These are phyloP conservation scores for Brachionus manjavacas DNA, from an alignment of 1,140 invertebrate genomes.

Conservation along the genomic window DNA sequence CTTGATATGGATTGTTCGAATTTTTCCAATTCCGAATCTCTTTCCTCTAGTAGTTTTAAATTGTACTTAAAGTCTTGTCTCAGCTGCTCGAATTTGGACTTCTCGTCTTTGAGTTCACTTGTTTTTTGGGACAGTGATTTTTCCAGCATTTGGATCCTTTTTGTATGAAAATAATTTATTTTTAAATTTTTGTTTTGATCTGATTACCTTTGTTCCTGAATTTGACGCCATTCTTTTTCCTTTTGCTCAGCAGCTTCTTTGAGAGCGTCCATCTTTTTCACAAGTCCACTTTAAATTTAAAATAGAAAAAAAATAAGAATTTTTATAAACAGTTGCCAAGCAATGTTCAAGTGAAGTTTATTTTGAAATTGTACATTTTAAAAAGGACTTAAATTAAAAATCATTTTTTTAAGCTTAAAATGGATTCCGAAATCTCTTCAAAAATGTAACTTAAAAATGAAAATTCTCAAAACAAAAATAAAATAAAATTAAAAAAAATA, in stretches of 20 bases:
- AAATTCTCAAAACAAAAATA: no score
- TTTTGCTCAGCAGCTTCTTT: slow-evolving; percentile 53
- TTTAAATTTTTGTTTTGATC: not conserved
- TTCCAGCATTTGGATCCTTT: slow-evolving; percentile 49
- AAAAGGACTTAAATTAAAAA: not conserved
- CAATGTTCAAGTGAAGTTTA: not conserved
- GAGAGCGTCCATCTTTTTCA: slow-evolving; percentile 24
- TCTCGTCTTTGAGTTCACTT: slow-evolving; percentile 47
- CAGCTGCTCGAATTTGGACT: slow-evolving; percentile 49
- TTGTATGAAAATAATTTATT: slow-evolving; percentile 43
- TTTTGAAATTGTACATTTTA: not conserved
- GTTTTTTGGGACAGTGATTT: slow-evolving; percentile 48
- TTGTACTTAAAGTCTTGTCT: slow-evolving; percentile 58
- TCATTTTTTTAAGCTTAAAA: not conserved
- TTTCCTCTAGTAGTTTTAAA: slow-evolving; percentile 51
- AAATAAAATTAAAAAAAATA: no score
- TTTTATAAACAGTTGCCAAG: not conserved
- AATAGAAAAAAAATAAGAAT: not conserved
- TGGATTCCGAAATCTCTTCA: no score
- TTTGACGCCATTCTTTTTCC: slow-evolving; percentile 55
- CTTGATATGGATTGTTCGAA: slow-evolving; percentile 52
- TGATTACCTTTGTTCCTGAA: slow-evolving; percentile 51
- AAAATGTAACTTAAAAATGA: no score
- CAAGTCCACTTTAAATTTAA: not conserved
- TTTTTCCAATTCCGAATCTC: slow-evolving; percentile 53